Base-by-base conservation (phyloP, 92 coral and sea anemone genomes). In the Epizoanthus fatuus region DNA sequence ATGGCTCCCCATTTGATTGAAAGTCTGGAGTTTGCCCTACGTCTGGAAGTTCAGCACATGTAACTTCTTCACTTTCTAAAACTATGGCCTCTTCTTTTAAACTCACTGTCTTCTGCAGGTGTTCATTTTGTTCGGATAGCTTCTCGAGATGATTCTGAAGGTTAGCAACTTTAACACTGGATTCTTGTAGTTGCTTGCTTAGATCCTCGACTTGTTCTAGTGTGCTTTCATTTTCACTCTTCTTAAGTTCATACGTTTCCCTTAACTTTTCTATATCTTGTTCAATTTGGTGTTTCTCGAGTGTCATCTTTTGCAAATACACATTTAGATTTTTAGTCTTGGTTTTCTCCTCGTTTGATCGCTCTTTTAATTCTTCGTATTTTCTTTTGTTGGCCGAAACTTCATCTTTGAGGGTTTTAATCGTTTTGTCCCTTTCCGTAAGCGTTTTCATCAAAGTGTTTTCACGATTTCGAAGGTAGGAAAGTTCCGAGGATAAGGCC, bases 31-130 rank as follows among this genome's bases (percentile, higher is more conserved):
- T n/a, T 63, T 89, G 89, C 63, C 79, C 83, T 4, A 84, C 88
- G 37, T 72, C 84, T 7, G 92, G 65, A 11, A 78, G 56, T 56
- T 90, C 91, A 5, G 82, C 81, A 22, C 89, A 80, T 10, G 78
- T 91, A 53, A 94, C 88, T 16, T 17, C 81, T 16, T 89, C 98
- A 69, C 55, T 91, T 35, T 89, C 93, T 1, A 81, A 45, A 29
- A n/a, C 69, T 59, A 77, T 3, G 14, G 25, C 38, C 56, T 77
- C 82, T 35, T 77, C 82, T 59, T 44, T 60, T 58, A 42, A 45
- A n/a, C 12, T 6, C 15, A 56, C 13, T 20, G 47, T 16, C 13
- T 12, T 12, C 56, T 37, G 52, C 13, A 11, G 20, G 56, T 38
- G 66, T 75, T 75, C 37, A 16, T 56, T 75, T 75, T 75, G 81